These are phyloP conservation scores for Stegodyphus mimosarum DNA, from an alignment of 1,140 invertebrate genomes.

Conservation along the genomic window DNA sequence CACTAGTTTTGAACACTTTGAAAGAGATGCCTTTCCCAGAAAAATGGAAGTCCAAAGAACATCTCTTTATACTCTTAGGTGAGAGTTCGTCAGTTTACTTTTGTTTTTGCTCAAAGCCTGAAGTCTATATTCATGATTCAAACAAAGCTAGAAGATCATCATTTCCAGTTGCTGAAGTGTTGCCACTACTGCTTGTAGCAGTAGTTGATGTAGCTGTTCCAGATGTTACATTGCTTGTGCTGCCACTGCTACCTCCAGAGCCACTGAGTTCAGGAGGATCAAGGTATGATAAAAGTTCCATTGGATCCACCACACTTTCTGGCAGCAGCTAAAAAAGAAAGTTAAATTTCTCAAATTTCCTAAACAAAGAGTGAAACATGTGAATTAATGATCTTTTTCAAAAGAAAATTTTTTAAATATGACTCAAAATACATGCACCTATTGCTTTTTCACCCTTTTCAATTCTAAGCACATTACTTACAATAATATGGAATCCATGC, in stretches of 20 bases:
- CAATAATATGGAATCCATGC: too few species aligned
- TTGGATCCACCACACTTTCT: conserved; percentile 86
- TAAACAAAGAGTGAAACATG: neutral
- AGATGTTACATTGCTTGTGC: conserved; percentile 75
- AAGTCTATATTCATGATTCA: conserved; percentile 43
- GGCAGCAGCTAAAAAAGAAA: conserved; percentile 78
- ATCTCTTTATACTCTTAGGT: conserved; percentile 6
- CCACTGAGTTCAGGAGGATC: conserved; percentile 84
- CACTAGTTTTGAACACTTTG: conserved; percentile 46
- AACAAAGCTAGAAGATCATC: conserved; percentile 58
- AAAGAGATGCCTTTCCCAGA: conserved; percentile 34
- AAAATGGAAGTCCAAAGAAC: conserved; percentile 8
- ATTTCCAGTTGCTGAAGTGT: conserved; percentile 68
- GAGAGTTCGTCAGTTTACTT: neutral
- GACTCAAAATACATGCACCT: neutral
- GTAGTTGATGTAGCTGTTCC: conserved; percentile 66
- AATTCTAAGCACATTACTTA: too few species aligned
- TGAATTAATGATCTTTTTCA: neutral
- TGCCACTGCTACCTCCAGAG: conserved; percentile 78
- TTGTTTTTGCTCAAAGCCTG: neutral
- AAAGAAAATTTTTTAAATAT: neutral
- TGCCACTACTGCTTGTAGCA: conserved; percentile 21
- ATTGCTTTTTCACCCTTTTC: too few species aligned
- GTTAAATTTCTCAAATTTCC: too few species aligned
- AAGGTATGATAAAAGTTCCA: conserved; percentile 93